phyloP scores from a whole-genome alignment of 2,888 invertebrate genomes.

The Synergus laeviventris region DNA sequence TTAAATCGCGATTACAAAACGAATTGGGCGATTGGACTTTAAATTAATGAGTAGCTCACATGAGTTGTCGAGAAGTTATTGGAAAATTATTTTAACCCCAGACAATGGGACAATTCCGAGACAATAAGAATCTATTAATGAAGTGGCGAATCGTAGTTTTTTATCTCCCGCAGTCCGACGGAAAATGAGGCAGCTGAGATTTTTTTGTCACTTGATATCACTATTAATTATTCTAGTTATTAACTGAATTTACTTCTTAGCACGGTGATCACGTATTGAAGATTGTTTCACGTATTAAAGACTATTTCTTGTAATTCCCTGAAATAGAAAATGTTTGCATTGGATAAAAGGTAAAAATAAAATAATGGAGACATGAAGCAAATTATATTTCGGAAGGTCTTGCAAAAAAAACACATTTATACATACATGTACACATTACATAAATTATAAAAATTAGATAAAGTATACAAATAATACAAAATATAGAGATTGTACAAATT shows the following conservation, averaged over 20 bases:
- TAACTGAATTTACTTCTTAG: too few species aligned
- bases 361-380: slow-evolving; percentile 4
- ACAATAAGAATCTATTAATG: slow-evolving; percentile 13
- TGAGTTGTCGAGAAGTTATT: slow-evolving; percentile 33
- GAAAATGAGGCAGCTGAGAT: neutral
- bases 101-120: slow-evolving; percentile 16
- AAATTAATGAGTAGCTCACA: slow-evolving; percentile 4
- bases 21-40: neutral
- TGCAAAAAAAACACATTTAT: neutral
- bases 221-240: neutral
- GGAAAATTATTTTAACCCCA: slow-evolving; percentile 26
- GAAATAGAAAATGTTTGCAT: neutral
- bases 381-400: neutral
- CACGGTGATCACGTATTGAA: too few species aligned
- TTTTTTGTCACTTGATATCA: slow-evolving; percentile 1
- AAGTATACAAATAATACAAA: neutral
- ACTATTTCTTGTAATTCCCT: neutral
- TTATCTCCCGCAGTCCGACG: slow-evolving; percentile 30
- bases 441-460: neutral
- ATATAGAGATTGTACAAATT: neutral
- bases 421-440: neutral
- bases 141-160: slow-evolving; percentile 9
- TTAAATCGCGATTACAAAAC: slow-evolving; percentile 5
- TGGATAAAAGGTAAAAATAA: neutral
- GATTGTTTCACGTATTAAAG: too few species aligned